A percentile compares a stretch with the other conserved stretches of the same genome.
phyloP scores from a whole-genome alignment of 2,113 vertebrate genomes.

The Propithecus coquereli region DNA sequence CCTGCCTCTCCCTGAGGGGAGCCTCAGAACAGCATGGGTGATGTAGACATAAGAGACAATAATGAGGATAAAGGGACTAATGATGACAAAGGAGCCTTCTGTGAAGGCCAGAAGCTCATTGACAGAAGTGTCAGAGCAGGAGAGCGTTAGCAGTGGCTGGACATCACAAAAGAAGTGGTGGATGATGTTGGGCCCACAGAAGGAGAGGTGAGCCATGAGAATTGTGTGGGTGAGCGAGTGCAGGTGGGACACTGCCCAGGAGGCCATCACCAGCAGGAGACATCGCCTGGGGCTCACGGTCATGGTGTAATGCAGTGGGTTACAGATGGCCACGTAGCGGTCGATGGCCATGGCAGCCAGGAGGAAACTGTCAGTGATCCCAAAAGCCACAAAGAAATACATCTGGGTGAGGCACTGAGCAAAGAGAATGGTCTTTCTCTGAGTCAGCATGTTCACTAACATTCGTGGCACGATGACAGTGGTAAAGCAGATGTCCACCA shows the following conservation, averaged over 20 bases:
- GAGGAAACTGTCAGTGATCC: constrained; percentile 60
- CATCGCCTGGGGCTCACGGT: constrained; percentile 35
- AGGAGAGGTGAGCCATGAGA: constrained; percentile 58
- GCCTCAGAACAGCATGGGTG: constrained; percentile 2
- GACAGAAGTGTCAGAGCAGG: constrained; percentile 63
- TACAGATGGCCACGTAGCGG: constrained; percentile 67
- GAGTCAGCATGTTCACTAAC: constrained; percentile 46
- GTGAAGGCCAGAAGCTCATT: constrained; percentile 61
- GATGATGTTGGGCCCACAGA: constrained; percentile 61
- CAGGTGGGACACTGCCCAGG: constrained; percentile 54
- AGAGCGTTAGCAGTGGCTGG: constrained; percentile 61
- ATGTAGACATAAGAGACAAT: constrained; percentile 53
- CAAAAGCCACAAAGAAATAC: constrained; percentile 71
- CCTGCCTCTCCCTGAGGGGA: constrained; percentile 47
- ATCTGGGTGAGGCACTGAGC: constrained; percentile 59
- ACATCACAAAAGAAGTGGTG: constrained; percentile 73
- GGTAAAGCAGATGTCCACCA: constrained; percentile 65
- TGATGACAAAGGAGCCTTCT: constrained; percentile 51
- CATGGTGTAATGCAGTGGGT: constrained; percentile 47
- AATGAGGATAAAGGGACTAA: constrained; percentile 67
- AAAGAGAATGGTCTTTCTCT: constrained; percentile 37
- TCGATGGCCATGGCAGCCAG: constrained; percentile 63
- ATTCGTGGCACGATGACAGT: constrained; percentile 45
- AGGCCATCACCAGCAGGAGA: neutral
- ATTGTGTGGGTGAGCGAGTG: constrained; percentile 16